Conservation (phyloP, 2,888 invertebrate species). For the Aleiodes leptofemur region DNA sequence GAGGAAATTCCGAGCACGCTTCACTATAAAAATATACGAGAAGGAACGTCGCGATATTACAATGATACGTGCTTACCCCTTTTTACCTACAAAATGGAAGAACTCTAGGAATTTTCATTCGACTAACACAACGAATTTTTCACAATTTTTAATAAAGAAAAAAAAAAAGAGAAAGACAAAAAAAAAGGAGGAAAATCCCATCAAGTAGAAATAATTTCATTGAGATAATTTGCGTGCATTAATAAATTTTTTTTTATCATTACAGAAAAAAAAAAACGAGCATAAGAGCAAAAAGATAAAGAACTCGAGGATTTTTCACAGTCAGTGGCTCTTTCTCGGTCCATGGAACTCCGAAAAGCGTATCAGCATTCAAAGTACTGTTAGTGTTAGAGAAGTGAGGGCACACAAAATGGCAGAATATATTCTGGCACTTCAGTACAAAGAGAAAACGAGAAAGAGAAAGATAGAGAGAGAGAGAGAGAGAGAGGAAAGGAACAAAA, state of each 20-base stretch:
- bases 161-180: not conserved
- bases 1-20: constrained; percentile 53
- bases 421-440: constrained; percentile 54
- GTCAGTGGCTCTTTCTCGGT: constrained; percentile 39
- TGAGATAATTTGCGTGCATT: constrained; percentile 47
- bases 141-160: constrained; percentile 4
- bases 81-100: constrained; percentile 37
- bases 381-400: constrained; percentile 58
- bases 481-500: constrained; percentile 70
- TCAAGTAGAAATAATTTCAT: not conserved
- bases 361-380: constrained; percentile 75
- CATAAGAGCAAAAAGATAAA: constrained; percentile 58
- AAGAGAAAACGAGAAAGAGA: constrained; percentile 43
- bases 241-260: constrained; percentile 70
- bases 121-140: not conserved
- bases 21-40: constrained; percentile 57
- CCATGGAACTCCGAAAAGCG: constrained; percentile 62
- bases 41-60: constrained; percentile 56
- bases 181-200: too few relatives aligned
- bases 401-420: constrained; percentile 52
- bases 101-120: constrained; percentile 26
- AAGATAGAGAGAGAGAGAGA: constrained; percentile 42
- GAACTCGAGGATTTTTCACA: constrained; percentile 28
- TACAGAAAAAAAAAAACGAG: constrained; percentile 57
- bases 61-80: constrained; percentile 55